phyloP scores from a whole-genome alignment of 2,888 invertebrate species.

The Cerceris rybyensis region DNA sequence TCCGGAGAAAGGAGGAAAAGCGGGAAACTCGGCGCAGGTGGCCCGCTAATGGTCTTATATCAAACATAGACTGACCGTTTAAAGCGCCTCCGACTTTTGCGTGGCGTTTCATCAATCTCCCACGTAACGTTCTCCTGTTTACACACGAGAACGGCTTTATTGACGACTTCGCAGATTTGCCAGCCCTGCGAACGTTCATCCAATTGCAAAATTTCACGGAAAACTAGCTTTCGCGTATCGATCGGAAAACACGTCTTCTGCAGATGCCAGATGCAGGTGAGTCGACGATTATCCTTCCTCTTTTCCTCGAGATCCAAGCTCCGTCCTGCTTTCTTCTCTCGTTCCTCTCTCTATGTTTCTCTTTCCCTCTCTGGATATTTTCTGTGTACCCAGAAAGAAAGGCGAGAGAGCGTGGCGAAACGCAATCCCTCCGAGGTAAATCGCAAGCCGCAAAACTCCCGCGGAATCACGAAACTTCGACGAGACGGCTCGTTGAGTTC shows the following conservation, averaged over 20 bases:
- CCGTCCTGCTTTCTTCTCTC: no score
- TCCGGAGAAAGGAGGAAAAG: slow-evolving; percentile 39
- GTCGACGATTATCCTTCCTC: slow-evolving; percentile 8
- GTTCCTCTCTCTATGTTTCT: no score
- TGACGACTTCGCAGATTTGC: slow-evolving; percentile 37
- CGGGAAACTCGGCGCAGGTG: slow-evolving; percentile 56
- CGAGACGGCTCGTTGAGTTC: no score
- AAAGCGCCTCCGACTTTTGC: slow-evolving; percentile 62
- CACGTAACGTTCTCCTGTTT: slow-evolving; percentile 74
- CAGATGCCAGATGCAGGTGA: slow-evolving; percentile 64
- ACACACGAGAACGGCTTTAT: slow-evolving; percentile 70
- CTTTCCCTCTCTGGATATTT: no score
- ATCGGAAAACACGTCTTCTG: slow-evolving; percentile 37
- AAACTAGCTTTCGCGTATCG: slow-evolving; percentile 28
- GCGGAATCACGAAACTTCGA: no score
- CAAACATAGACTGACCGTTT: slow-evolving; percentile 74
- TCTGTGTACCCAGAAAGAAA: no score
- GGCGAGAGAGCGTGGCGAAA: no score
- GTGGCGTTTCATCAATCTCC: slow-evolving; percentile 76
- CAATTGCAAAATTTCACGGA: slow-evolving; percentile 63
- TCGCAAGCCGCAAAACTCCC: no score
- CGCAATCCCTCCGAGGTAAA: no score
- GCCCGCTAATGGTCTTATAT: slow-evolving; percentile 75
- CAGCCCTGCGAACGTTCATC: slow-evolving; percentile 37
- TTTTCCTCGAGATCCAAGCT: neutral